Percentiles rank a stretch among this genome's conserved stretches.
These are phyloP conservation scores for Coilia nasus DNA, from an alignment of 2,797 vertebrate genomes.

Conservation along the genomic window DNA sequence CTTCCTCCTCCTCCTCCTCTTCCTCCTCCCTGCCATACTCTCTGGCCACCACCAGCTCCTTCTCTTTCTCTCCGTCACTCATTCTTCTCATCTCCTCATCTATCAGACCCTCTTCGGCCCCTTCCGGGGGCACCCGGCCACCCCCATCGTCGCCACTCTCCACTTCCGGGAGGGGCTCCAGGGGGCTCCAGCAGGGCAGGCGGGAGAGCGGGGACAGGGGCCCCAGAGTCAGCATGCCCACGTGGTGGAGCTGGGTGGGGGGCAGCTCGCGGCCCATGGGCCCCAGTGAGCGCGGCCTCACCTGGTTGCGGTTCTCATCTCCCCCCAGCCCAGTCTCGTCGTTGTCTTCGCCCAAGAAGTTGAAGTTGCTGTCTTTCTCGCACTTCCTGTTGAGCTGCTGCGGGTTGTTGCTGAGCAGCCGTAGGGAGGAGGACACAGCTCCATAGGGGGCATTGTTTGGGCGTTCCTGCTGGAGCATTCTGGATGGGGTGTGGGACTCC, in stretches of 20 bases:
- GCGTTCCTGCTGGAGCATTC: constrained; percentile 75
- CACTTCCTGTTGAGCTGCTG: constrained; percentile 62
- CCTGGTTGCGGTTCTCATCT: constrained; percentile 87
- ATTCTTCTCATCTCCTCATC: constrained; percentile 62
- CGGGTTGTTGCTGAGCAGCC: constrained; percentile 48
- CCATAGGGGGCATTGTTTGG: constrained; percentile 56
- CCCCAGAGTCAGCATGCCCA: constrained; percentile 39
- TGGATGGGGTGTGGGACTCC: constrained; percentile 69
- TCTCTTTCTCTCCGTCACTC: constrained; percentile 60
- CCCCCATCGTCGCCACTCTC: constrained; percentile 76
- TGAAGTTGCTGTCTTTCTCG: constrained; percentile 88
- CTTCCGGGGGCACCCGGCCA: constrained; percentile 87
- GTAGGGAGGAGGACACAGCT: constrained; percentile 51
- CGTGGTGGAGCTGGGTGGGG: constrained; percentile 48
- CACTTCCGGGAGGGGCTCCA: constrained; percentile 79
- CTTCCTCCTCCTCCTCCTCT: constrained; percentile 59
- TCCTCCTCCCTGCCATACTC: constrained; percentile 58
- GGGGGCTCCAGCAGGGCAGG: constrained; percentile 75
- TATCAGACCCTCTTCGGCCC: constrained; percentile 83
- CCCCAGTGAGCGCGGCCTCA: constrained; percentile 62
- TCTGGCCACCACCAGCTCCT: neutral
- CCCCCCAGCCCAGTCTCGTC: constrained; percentile 50
- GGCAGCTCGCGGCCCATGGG: constrained; percentile 64
- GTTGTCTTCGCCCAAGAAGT: constrained; percentile 80
- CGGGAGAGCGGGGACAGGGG: constrained; percentile 70